Base-by-base conservation (phyloP, 1,140 invertebrate genomes). In the Tachypleus tridentatus region DNA sequence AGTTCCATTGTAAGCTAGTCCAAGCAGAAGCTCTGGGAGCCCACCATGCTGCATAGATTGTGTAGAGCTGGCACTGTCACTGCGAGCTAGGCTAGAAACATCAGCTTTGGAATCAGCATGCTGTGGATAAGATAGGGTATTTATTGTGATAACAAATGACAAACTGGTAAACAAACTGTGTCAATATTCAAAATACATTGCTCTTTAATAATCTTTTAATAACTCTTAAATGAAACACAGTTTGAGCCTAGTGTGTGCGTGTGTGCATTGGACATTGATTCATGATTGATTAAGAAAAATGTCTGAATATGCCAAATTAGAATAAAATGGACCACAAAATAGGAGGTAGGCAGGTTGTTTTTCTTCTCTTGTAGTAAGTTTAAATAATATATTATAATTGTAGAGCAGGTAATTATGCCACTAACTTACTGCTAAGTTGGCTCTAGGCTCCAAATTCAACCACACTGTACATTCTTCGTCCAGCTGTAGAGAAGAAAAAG, bases 21-120 rank as follows among this genome's bases (percentile, higher is more conserved):
- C 93, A 57, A 93, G 76, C 4, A 97, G 79, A 48, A 97, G 81
- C 75, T 96, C 90, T 10, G 93, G 91, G 29, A 93, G 87, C 5
- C 91, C 86, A 65, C 89, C 91, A 78, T 93, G 84, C 78, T 91
- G 77, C 83, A 92, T 88, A 58, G 92, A 96, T 74, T 92, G 91
- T 65, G 90, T 91, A 3, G 93, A 96, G 9, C 90, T 91, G 0
- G 90, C 92, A 65, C 89, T 92, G 76, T 96, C 92, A 66, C 91
- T 95, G 61, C 91, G 80, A 4, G 91, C 88, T 64, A 95, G 78
- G 76, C 89, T 93, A 67, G 87, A 75, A 49, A 79, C 75, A 70
- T 80, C 78, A 60, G 76, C 74, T 53, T 72, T 72, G 0, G 77
- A 78, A 65, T 80, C 77, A 29, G 74, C 74, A 65, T 76, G 76